Evolutionary conservation across 2,113 vertebrate species (phyloP), one percentile per base, ranked within the genome.

Genomic region (Microcebus tavaratra): DNA sequence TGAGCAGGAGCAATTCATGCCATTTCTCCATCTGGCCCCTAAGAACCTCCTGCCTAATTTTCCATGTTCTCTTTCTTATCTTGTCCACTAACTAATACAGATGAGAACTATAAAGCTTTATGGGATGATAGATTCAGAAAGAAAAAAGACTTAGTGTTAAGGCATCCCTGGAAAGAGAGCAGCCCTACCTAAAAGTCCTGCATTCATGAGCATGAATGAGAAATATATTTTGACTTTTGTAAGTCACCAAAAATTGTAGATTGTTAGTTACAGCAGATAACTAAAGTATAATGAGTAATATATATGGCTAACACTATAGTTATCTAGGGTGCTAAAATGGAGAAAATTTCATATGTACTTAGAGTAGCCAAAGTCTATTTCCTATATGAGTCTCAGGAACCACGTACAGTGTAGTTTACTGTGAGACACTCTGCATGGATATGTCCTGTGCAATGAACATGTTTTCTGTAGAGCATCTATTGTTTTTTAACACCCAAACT

Each of bases 391-490:
- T 25, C 83, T 7, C 12, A 82, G 39, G 39, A 67, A 29, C 8
- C 48, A 15, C 29, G 3, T 29, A 4, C 20, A 4, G 9, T 34
- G 6, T 25, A 8, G 25, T 63, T 75, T 2, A 18, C 45, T 3
- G 20, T 36, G 27, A 57, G 48, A 23, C 13, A 14, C 12, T 29
- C 36, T 42, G 48, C 10, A 81, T 4, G 59, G n/a, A 0, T 36
- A 1, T 2, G 13, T 53, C 9, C 34, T 13, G 0, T 11, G 25
- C 2, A 53, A 23, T 21, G 4, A 20, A 29, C 8, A 0, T 1
- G 2, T 8, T 29, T 18, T 48, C 55, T n/a, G 10, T 0, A 6
- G 34, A 91, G 8, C 7, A 5, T 17, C 34, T 27, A 2, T 14
- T 65, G 25, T 4, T 73, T 81, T 89, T 72, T 23, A 84, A 39